phyloP scores from a whole-genome alignment of 2,888 invertebrate genomes.

The Drosophila yooni region DNA sequence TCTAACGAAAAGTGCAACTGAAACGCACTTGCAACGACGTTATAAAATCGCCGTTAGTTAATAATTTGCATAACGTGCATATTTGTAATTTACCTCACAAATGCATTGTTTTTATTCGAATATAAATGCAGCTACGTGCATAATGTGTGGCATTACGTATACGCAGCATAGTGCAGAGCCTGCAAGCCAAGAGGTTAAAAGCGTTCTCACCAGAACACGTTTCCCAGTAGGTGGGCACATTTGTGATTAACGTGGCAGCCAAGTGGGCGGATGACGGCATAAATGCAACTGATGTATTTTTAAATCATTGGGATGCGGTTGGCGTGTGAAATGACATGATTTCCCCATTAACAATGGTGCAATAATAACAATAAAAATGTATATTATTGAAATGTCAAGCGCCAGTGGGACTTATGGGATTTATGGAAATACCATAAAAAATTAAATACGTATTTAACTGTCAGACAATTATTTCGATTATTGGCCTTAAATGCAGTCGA shows the following conservation, averaged over 20 bases:
- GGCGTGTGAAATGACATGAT: constrained; percentile 36
- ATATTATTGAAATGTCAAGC: constrained; percentile 65
- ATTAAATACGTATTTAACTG: constrained; percentile 50
- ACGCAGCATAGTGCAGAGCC: constrained; percentile 26
- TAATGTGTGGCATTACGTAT: constrained; percentile 43
- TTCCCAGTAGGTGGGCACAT: constrained; percentile 30
- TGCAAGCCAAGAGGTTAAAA: constrained; percentile 27
- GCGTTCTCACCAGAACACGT: neutral
- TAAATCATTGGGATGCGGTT: constrained; percentile 14
- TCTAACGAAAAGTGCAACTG: neutral
- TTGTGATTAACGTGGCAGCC: constrained; percentile 45
- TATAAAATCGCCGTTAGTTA: neutral
- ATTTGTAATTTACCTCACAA: constrained; percentile 3
- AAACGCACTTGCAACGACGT: neutral
- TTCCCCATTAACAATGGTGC: constrained; percentile 45
- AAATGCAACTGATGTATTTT: constrained; percentile 34
- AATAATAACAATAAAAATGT: constrained; percentile 63
- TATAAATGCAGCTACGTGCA: constrained; percentile 25
- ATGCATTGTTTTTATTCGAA: constrained; percentile 12
- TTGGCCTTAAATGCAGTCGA: constrained; percentile 59
- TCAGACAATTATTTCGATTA: constrained; percentile 58
- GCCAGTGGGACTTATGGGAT: constrained; percentile 46
- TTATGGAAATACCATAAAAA: constrained; percentile 69
- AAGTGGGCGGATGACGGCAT: constrained; percentile 13
- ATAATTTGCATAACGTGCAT: neutral